phyloP scores from a whole-genome alignment of 2,113 vertebrate genomes.

The Verasper variegatus region DNA sequence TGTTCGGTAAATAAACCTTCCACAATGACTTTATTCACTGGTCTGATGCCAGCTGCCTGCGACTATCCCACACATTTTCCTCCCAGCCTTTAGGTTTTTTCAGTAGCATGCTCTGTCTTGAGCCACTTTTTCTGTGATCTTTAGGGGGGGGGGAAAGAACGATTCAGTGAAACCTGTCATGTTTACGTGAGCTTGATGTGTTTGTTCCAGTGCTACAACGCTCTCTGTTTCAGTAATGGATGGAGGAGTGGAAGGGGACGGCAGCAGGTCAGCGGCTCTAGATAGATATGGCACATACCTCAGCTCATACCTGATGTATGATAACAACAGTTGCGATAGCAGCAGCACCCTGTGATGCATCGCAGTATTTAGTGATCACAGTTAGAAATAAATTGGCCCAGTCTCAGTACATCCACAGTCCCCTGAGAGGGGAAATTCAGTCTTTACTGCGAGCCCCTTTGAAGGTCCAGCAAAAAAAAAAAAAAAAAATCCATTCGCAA shows the following conservation, averaged over 20 bases:
- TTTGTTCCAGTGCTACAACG: constrained; percentile 37
- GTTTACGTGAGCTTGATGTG: constrained; percentile 36
- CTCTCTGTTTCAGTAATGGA: constrained; percentile 56
- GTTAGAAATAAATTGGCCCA: constrained; percentile 82
- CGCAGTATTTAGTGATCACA: constrained; percentile 82
- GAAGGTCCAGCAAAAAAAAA: constrained; percentile 72
- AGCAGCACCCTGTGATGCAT: constrained; percentile 76
- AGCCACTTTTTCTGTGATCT: constrained; percentile 5
- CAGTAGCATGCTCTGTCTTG: neutral
- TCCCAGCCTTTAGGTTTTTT: constrained; percentile 1
- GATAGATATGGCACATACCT: constrained; percentile 71
- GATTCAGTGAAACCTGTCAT: constrained; percentile 4
- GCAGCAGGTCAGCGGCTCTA: constrained; percentile 44
- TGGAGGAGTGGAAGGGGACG: constrained; percentile 19
- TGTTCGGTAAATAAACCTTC: constrained; percentile 64
- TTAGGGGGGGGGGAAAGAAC: neutral
- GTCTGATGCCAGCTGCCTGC: constrained; percentile 42
- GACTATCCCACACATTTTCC: constrained; percentile 6
- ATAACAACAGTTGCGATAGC: constrained; percentile 39
- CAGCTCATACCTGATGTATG: constrained; percentile 67
- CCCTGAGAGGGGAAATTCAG: constrained; percentile 75
- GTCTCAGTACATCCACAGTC: constrained; percentile 78
- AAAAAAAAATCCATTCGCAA: constrained; percentile 79
- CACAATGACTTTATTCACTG: constrained; percentile 56
- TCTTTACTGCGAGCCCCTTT: constrained; percentile 73